These are phyloP conservation scores for Magallana ariakensis DNA, from an alignment of 1,140 invertebrate species.

Conservation along the genomic window DNA sequence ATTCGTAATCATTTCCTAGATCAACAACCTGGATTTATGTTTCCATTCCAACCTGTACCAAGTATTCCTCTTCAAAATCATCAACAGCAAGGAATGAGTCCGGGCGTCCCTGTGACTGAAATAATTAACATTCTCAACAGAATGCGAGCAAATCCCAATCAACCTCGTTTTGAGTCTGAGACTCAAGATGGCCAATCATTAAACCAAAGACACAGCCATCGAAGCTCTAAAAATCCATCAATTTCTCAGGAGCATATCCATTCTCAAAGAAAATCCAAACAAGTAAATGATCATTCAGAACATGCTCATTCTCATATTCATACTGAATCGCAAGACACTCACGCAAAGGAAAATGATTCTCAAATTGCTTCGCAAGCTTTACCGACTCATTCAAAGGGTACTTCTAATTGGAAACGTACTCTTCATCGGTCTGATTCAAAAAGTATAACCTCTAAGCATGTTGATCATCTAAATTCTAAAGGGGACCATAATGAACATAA, in stretches of 20 bases:
- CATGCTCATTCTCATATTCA: not conserved
- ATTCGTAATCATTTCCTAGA: not conserved
- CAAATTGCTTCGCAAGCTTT: too few species aligned
- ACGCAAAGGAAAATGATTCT: too few species aligned
- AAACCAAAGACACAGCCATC: not conserved
- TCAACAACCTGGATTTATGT: not conserved
- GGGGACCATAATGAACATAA: too few species aligned
- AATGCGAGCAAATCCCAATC: not conserved
- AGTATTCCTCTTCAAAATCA: not conserved
- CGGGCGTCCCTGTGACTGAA: not conserved
- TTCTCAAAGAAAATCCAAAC: not conserved
- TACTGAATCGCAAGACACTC: not conserved
- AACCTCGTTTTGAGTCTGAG: not conserved
- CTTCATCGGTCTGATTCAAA: too few species aligned
- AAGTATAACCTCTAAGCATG: too few species aligned
- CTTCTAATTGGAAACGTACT: too few species aligned
- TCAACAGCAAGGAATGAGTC: not conserved
- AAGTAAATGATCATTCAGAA: not conserved
- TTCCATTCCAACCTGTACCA: not conserved
- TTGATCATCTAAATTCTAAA: too few species aligned
- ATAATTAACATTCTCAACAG: constrained; percentile 22
- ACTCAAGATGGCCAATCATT: not conserved
- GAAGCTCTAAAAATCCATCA: not conserved
- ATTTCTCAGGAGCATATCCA: not conserved
- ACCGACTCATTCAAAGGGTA: too few species aligned